Conservation (phyloP, 2,888 invertebrate species). For the Eupithecia dodoneata region DNA sequence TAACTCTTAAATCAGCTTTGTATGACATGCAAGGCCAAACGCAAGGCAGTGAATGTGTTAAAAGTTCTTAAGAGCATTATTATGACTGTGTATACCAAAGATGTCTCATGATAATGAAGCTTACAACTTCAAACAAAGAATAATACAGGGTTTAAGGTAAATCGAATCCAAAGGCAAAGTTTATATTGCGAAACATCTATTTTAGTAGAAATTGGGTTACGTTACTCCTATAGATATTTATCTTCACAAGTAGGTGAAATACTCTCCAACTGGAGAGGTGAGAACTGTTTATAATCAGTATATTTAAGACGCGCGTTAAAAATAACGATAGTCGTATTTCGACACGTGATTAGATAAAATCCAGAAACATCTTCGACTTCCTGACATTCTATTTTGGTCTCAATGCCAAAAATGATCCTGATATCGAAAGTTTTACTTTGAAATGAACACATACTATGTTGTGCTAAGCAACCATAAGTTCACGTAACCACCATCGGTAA, state of each 20-base stretch:
- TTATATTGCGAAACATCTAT: constrained; percentile 25
- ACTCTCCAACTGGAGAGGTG: constrained; percentile 2
- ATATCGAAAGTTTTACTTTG: too few relatives aligned
- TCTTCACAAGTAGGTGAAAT: not conserved
- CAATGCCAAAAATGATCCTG: constrained; percentile 4
- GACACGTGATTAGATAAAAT: constrained; percentile 27
- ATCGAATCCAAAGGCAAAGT: not conserved
- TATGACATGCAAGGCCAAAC: not conserved
- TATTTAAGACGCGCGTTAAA: constrained; percentile 23
- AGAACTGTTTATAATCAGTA: constrained; percentile 37
- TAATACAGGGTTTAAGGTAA: not conserved
- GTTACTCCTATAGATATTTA: not conserved
- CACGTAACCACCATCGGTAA: not conserved
- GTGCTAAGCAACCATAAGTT: too few relatives aligned
- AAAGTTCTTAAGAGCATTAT: not conserved
- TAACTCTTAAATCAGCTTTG: not conserved
- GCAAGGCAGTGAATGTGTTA: not conserved
- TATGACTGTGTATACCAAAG: not conserved
- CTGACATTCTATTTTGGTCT: constrained; percentile 25
- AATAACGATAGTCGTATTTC: constrained; percentile 20
- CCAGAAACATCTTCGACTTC: constrained; percentile 26
- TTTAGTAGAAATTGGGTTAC: constrained; percentile 23
- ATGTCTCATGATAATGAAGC: not conserved
- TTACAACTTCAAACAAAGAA: not conserved
- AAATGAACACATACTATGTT: too few relatives aligned